A percentile compares a stretch with the other conserved stretches of the same genome.
Evolutionary conservation across 2,797 vertebrate species (phyloP).

Genomic region (Poecile montanus): DNA sequence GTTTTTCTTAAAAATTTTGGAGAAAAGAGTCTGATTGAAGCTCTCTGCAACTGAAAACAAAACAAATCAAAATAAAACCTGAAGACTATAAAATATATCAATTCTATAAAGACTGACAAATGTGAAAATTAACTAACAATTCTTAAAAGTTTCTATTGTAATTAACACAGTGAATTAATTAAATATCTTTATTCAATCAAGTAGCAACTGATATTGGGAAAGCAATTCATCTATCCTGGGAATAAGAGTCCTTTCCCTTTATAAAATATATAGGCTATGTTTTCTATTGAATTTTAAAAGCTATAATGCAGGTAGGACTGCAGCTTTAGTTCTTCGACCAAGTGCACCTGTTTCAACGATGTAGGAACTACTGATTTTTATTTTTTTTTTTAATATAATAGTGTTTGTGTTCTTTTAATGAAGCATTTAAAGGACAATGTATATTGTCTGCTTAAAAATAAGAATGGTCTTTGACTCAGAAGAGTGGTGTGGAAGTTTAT

Average conservation of each 20-base stretch:
- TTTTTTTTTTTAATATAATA: background rate
- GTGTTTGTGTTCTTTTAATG: background rate
- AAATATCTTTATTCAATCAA: background rate
- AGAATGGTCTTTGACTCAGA: rapidly evolving
- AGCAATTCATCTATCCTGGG: background rate
- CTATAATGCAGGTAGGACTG: background rate
- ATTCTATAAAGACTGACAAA: background rate
- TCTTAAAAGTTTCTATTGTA: background rate
- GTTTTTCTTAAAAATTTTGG: background rate
- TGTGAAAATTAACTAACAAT: background rate
- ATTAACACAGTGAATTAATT: background rate
- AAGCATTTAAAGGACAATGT: background rate
- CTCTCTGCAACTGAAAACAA: background rate
- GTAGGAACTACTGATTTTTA: background rate
- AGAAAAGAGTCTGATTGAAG: background rate
- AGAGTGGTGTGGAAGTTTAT: background rate
- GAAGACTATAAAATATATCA: background rate
- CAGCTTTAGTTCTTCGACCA: background rate
- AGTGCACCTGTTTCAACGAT: background rate
- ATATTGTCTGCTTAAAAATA: background rate
- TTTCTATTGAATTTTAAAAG: background rate
- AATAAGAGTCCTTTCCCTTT: background rate
- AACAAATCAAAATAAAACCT: background rate
- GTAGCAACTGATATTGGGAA: background rate
- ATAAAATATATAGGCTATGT: background rate